A percentile compares a stretch with the other conserved stretches of the same genome.
phyloP scores from a whole-genome alignment of 2,888 invertebrate genomes.

The Pseudolycoriella hygida region DNA sequence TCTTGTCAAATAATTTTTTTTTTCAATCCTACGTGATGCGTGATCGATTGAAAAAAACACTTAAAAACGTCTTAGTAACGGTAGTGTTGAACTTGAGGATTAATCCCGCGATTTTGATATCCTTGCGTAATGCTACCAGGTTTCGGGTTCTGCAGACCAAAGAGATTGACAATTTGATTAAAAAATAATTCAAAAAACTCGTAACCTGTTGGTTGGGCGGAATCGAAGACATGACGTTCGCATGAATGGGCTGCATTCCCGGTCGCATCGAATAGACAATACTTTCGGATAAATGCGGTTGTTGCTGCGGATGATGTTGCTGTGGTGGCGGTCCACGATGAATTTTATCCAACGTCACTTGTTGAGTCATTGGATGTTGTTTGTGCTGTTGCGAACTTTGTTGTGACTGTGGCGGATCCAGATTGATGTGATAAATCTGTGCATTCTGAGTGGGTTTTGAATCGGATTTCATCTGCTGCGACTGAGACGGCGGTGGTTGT shows the following conservation, averaged over 20 bases:
- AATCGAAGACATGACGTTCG: slow-evolving; percentile 20
- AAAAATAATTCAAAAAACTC: not conserved
- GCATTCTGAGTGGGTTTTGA: slow-evolving; percentile 11
- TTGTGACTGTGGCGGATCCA: slow-evolving; percentile 22
- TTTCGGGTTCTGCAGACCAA: slow-evolving; percentile 40
- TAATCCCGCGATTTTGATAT: slow-evolving; percentile 51
- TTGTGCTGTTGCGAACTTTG: slow-evolving; percentile 8
- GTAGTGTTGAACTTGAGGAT: slow-evolving; percentile 17
- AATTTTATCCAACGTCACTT: slow-evolving; percentile 27
- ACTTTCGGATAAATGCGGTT: slow-evolving; percentile 20
- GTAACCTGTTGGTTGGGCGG: slow-evolving; percentile 2
- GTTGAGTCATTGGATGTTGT: slow-evolving; percentile 16
- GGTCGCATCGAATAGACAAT: slow-evolving; percentile 24
- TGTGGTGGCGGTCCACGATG: slow-evolving; percentile 13
- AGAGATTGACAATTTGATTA: not conserved
- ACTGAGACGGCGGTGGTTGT: slow-evolving; percentile 15
- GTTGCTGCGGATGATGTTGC: slow-evolving; percentile 4
- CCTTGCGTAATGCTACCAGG: slow-evolving; percentile 70
- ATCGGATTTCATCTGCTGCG: slow-evolving; percentile 15
- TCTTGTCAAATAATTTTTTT: too few species aligned
- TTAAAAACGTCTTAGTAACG: slow-evolving; percentile 15
- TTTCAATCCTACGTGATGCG: too few species aligned
- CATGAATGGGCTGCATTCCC: slow-evolving; percentile 23
- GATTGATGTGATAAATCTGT: slow-evolving; percentile 26
- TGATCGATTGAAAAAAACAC: too few species aligned